These are phyloP conservation scores for Molanna angustata DNA, from an alignment of 2,888 invertebrate species.

Conservation along the genomic window DNA sequence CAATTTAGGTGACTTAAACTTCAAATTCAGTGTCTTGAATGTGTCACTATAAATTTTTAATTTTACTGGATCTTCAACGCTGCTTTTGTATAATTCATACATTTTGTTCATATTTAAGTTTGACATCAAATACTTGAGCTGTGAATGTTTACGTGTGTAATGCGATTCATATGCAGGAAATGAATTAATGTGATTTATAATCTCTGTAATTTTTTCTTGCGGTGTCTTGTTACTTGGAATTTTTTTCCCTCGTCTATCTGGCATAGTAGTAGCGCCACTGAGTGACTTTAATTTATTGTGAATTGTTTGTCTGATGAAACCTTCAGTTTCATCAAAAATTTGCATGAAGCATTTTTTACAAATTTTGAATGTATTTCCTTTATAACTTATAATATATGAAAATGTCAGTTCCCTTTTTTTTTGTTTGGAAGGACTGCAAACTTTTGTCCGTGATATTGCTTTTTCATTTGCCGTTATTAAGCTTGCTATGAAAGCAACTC, in stretches of 20 bases:
- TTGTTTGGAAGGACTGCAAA: conserved; percentile 4
- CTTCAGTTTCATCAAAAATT: conserved; percentile 5
- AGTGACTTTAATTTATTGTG: background rate
- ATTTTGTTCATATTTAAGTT: background rate
- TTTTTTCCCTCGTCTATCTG: conserved; percentile 4
- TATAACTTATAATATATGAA: background rate
- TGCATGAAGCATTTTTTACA: conserved; percentile 1
- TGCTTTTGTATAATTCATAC: conserved; percentile 1
- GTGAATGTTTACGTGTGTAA: conserved; percentile 1
- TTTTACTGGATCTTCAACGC: background rate
- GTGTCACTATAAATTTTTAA: background rate
- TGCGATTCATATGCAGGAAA: conserved; percentile 2
- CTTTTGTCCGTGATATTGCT: no score
- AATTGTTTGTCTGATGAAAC: conserved; percentile 2
- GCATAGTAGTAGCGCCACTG: background rate
- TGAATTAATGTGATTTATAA: conserved; percentile 3
- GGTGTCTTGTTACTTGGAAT: background rate
- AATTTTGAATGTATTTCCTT: background rate
- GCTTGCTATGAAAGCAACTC: no score
- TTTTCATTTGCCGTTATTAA: no score
- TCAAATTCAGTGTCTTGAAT: background rate
- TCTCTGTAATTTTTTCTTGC: background rate
- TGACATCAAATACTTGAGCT: background rate
- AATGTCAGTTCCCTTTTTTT: conserved; percentile 2
- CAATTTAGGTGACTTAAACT: conserved; percentile 1